Base-by-base conservation (phyloP, 2,113 vertebrate species). In the Lipophrys pholis region DNA sequence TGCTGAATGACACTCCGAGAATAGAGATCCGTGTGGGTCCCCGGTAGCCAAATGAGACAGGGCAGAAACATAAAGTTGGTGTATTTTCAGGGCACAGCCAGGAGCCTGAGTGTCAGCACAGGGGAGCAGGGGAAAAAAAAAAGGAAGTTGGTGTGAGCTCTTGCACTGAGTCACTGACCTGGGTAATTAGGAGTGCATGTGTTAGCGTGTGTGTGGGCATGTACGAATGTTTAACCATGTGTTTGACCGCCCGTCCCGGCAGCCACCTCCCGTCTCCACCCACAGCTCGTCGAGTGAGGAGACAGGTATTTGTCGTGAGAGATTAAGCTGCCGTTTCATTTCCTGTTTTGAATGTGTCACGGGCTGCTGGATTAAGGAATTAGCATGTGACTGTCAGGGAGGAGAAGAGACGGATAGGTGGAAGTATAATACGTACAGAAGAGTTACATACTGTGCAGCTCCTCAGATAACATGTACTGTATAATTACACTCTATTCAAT, bases 1-100 rank as follows among this genome's bases (percentile, higher is more conserved):
- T 88, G 80, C 84, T 91, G 89, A 93, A 91, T 91, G 87, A 91
- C 93, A 92, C 78, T 81, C 85, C 86, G 57, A 90, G 89, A 90
- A 88, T 89, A 89, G 85, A 83, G 85, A 88, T 90, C 78, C 48
- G 81, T 90, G 81, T 73, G 75, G 73, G 73, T 87, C 71, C 79
- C 84, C 45, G 35, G 80, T 72, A 86, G 79, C 78, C 81, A 81
- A 84, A 90, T 10, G 42, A 90, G 81, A 80, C 85, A 89, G 76
- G 81, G 76, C 83, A 83, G 70, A 45, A 73, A 80, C 65, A 83
- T 62, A 72, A 70, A 84, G 84, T 86, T 73, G 8, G 73, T 84
- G 73, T 88, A 83, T 82, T 84, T 85, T 69, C 73, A 51, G 84
- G 64, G 63, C 81, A 81, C 51, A 67, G 51, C 36, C 55, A 53